phyloP scores from a whole-genome alignment of 2,113 vertebrate genomes.

The Rhizomys pruinosus region DNA sequence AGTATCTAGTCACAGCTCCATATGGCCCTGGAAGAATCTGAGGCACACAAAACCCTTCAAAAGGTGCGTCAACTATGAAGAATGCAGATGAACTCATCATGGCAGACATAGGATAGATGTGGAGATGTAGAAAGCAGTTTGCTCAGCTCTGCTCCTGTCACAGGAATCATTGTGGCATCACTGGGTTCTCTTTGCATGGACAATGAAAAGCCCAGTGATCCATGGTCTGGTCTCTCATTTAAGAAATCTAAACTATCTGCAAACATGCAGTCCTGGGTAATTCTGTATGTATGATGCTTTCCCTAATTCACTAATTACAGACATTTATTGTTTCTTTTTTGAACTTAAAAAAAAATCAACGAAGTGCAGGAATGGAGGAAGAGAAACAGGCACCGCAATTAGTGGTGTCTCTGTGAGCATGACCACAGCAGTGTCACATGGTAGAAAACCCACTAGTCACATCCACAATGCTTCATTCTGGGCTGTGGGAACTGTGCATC shows the following conservation, averaged over 20 bases:
- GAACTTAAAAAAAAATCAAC: constrained; percentile 13
- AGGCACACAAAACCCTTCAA: background rate
- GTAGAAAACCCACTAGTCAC: background rate
- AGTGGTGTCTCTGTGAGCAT: background rate
- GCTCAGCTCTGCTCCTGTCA: background rate
- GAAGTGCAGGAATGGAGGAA: background rate
- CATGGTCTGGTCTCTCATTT: background rate
- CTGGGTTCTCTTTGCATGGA: background rate
- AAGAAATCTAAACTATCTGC: background rate
- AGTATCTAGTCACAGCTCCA: background rate
- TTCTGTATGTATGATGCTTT: background rate
- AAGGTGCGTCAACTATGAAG: background rate
- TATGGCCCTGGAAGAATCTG: background rate
- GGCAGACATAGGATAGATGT: background rate
- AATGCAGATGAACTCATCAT: background rate
- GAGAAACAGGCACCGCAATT: background rate
- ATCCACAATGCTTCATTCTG: background rate
- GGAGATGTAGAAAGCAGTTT: background rate
- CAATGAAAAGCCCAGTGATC: background rate
- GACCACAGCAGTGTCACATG: background rate
- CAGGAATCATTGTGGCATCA: background rate
- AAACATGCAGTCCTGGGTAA: background rate
- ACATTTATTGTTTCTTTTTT: background rate
- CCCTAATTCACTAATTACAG: background rate
- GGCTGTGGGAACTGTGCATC: background rate